Base-by-base conservation (phyloP, 2,797 vertebrate species). In the Spinus pinus region DNA sequence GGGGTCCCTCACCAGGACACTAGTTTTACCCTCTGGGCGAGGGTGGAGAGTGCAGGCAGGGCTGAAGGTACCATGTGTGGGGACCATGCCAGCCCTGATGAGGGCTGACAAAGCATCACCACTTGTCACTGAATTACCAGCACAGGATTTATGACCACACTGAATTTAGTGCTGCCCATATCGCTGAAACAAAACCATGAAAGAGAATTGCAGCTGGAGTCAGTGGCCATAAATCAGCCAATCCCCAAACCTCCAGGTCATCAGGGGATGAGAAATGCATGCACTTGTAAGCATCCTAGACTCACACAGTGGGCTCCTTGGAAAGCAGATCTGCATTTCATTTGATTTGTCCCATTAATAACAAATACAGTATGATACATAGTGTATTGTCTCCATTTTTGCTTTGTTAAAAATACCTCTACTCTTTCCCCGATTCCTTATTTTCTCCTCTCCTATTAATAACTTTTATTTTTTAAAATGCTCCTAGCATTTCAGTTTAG, bases 261-360 rank as follows among this genome's bases (percentile, higher is more conserved):
- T 60, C 9, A 0, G 37, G 58, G 71, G 18, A 82, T 78, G 62
- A 90, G 70, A 73, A 93, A 83, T 2, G 27, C 14, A 14, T 42
- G 58, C 31, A 37, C 33, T 74, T 51, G 27, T 54, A 50, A 90
- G 74, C 0, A 0, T 73, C 14, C 47, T 47, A 42, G 79, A 27
- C 24, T 84, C 27, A 60, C 64, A 31, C 46, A 82, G 21, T 37
- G 51, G 49, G 28, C 31, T 95, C 47, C 82, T 85, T 49, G 69
- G 66, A 51, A 86, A 90, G 70, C 4, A 8, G 8, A 15, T 65
- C 65, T 79, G 37, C 60, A 35, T 91, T 91, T 91, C 14, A 8
- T 84, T 79, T 92, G 24, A 42, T 69, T 72, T 86, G 51, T 75
- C 30, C 79, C 84, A 89, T 83, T 91, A 88, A 78, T 79, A 94